Evolutionary conservation across 2,888 invertebrate genomes (phyloP), one percentile per base, ranked within the genome.

Genomic region (Coenonympha glycerion): DNA sequence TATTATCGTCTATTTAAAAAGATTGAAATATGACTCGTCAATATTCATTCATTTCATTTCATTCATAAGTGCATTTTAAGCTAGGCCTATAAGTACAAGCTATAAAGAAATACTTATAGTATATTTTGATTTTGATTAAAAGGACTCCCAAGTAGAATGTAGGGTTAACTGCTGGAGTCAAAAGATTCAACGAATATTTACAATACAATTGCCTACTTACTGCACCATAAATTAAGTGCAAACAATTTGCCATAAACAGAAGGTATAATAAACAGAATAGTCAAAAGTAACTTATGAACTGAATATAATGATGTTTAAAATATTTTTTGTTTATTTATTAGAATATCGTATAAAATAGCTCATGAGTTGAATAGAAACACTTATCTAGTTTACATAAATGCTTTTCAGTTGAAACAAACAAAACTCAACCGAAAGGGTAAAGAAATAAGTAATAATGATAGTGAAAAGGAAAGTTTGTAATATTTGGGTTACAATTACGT

Each of bases 401-500:
- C 16, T 28, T 41, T 34, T 16, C 13, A 16, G 2, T 9, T 1
- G 8, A 24, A 24, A 33, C 18, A 11, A 26, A 18, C 34, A 3
- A 53, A 53, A 40, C 46, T 28, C 13, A 33, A 40, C 42, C 22
- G 8, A 50, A 47, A n/a, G 0, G 1, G 4, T 15, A 39, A 28
- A 9, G 3, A 6, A 24, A 40, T 51, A 56, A 51, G 33, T n/a
- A 6, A 31, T 21, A 45, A 44, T 6, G 30, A 13, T 41, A 28
- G 16, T 49, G 55, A 26, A 53, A 26, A 40, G 26, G n/a, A 11
- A 28, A 31, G 30, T 45, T 50, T 39, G 49, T 47, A 50, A 55
- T 50, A 52, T 49, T 52, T 55, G 42, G 37, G 48, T 71, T 67
- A 69, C 81, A 81, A 84, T 84, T 81, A 80, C 75, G 65, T 72